Conservation (phyloP, 2,113 vertebrate species). For the Phocoena sinus region DNA sequence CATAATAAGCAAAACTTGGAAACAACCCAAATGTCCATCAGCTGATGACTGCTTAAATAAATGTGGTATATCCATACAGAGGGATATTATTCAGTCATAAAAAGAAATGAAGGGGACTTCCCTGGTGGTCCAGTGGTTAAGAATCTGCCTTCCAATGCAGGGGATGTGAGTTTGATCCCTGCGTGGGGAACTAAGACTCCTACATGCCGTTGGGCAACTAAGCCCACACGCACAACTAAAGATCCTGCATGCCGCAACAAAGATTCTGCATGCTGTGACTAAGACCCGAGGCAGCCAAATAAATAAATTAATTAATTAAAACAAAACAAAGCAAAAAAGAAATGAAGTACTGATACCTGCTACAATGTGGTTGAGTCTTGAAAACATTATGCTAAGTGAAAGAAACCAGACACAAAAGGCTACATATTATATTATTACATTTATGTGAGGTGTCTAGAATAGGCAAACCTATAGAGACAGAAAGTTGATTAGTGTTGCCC, state of each 20-base stretch:
- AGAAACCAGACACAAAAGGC: neutral
- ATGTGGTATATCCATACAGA: neutral
- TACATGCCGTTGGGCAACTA: too few species aligned
- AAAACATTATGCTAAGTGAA: neutral
- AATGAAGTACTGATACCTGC: neutral
- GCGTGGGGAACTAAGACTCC: too few species aligned
- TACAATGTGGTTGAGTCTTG: neutral
- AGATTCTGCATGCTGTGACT: too few species aligned
- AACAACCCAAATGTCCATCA: neutral
- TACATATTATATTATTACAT: neutral
- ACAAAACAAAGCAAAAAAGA: neutral
- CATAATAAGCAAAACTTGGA: neutral
- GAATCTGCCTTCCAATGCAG: too few species aligned
- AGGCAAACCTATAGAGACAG: neutral
- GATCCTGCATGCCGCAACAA: too few species aligned
- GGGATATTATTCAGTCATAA: neutral
- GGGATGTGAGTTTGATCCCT: too few species aligned
- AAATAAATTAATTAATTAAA: too few species aligned
- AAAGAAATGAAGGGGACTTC: neutral
- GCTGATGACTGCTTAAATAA: neutral
- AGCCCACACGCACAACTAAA: too few species aligned
- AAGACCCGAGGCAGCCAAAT: too few species aligned
- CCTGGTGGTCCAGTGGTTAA: too few species aligned
- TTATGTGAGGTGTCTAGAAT: neutral
- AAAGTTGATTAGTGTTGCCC: neutral